Conservation (phyloP, 2,113 vertebrate species). For the Corythornis vintsioides region DNA sequence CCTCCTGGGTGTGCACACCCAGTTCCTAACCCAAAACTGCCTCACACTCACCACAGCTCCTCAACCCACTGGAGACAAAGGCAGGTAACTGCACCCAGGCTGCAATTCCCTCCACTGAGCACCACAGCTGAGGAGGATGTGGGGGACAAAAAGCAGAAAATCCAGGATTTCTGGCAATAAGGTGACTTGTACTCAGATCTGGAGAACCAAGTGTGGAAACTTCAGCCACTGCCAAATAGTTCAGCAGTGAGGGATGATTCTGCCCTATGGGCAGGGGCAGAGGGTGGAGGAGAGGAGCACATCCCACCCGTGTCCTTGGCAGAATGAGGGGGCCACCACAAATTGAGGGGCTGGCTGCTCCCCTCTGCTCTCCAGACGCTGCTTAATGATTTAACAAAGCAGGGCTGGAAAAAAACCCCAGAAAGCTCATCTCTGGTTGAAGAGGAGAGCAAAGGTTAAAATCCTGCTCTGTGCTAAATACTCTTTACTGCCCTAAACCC, state of each 20-base stretch:
- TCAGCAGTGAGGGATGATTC: background rate
- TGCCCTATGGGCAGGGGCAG: background rate
- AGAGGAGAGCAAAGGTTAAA: conserved; percentile 76
- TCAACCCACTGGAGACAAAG: accelerated
- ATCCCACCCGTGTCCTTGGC: background rate
- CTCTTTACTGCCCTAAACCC: conserved; percentile 19
- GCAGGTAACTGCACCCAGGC: background rate
- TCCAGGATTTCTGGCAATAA: background rate
- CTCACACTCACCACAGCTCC: background rate
- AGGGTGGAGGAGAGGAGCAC: background rate
- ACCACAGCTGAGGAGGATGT: background rate
- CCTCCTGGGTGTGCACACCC: no score
- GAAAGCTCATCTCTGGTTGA: conserved; percentile 29
- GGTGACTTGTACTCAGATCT: background rate
- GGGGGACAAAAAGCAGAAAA: no score
- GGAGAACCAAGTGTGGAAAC: background rate
- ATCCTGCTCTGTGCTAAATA: conserved; percentile 1
- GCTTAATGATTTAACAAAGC: conserved; percentile 74
- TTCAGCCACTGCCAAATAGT: background rate
- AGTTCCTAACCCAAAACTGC: background rate
- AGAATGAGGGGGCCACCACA: background rate
- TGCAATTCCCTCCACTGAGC: background rate
- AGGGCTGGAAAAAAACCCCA: conserved; percentile 26
- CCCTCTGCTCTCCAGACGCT: background rate
- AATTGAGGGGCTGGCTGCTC: background rate